Conservation (phyloP, 2,113 vertebrate genomes). For the Tetrax tetrax region DNA sequence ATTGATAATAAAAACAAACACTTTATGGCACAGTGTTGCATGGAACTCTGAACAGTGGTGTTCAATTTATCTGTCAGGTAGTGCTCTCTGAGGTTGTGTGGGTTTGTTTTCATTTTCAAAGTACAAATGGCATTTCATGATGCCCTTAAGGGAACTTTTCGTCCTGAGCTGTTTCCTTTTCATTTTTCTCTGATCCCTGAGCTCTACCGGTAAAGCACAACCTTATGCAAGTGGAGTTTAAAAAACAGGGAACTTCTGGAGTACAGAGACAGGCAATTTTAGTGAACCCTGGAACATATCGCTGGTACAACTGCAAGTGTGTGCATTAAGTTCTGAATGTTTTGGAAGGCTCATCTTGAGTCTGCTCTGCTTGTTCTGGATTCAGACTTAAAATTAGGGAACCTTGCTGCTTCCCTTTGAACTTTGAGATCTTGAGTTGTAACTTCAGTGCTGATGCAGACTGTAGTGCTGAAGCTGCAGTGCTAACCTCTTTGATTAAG, state of each 20-base stretch:
- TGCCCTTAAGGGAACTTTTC: neutral
- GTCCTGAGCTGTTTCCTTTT: neutral
- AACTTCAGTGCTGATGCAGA: neutral
- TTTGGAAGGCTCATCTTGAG: neutral
- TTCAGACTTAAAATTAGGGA: neutral
- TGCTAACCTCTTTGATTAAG: neutral
- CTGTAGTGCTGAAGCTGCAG: neutral
- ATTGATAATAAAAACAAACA: neutral
- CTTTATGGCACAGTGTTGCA: neutral
- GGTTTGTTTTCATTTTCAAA: neutral
- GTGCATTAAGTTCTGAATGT: neutral
- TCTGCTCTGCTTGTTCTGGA: neutral
- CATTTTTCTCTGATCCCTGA: neutral
- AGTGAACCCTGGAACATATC: neutral
- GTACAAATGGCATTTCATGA: neutral
- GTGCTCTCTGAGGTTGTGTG: neutral
- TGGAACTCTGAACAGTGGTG: neutral
- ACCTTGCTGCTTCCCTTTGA: neutral
- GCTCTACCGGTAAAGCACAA: rapidly evolving
- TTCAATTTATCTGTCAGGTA: neutral
- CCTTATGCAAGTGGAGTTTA: neutral
- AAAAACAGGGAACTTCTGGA: neutral
- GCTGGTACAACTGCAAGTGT: neutral
- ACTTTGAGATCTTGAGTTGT: neutral
- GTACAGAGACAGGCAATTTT: neutral